Percentiles rank a stretch among this genome's conserved stretches.
Conservation (phyloP, 2,888 invertebrate species). For the Pyrgus malvae region DNA sequence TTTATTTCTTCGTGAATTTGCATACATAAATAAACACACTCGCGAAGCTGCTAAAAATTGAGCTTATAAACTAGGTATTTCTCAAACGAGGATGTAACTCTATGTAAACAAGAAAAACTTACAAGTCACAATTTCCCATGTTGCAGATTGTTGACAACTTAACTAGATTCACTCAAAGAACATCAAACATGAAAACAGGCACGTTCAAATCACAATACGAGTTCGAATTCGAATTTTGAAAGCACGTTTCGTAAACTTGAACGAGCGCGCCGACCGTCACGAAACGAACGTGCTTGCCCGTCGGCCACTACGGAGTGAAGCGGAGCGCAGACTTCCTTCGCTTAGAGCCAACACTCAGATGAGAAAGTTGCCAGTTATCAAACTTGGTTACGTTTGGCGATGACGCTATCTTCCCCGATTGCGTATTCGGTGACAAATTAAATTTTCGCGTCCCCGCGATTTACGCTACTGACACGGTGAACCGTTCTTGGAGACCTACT, state of each 20-base stretch:
- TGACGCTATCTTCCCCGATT: constrained; percentile 75
- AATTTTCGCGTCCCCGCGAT: constrained; percentile 62
- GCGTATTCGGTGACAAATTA: constrained; percentile 77
- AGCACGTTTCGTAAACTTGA: constrained; percentile 43
- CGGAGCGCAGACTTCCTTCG: constrained; percentile 17
- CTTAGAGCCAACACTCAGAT: constrained; percentile 19
- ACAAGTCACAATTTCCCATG: constrained; percentile 69
- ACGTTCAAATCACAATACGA: constrained; percentile 45
- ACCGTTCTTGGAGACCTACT: constrained; percentile 57
- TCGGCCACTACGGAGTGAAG: constrained; percentile 39
- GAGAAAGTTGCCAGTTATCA: constrained; percentile 79
- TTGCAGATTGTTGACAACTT: constrained; percentile 49
- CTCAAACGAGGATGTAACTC: constrained; percentile 16
- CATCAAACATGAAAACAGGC: constrained; percentile 49
- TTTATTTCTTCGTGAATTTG: background rate
- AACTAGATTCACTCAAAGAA: constrained; percentile 58
- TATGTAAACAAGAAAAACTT: constrained; percentile 44
- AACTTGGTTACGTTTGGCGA: constrained; percentile 76
- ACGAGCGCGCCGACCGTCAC: constrained; percentile 62
- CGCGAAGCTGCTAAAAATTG: too few species aligned
- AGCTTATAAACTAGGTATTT: too few species aligned
- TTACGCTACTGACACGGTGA: constrained; percentile 75
- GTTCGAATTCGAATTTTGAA: constrained; percentile 43
- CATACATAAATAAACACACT: too few species aligned
- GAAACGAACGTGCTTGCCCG: constrained; percentile 64